Conservation (phyloP, 2,797 vertebrate genomes). For the Periparus ater region DNA sequence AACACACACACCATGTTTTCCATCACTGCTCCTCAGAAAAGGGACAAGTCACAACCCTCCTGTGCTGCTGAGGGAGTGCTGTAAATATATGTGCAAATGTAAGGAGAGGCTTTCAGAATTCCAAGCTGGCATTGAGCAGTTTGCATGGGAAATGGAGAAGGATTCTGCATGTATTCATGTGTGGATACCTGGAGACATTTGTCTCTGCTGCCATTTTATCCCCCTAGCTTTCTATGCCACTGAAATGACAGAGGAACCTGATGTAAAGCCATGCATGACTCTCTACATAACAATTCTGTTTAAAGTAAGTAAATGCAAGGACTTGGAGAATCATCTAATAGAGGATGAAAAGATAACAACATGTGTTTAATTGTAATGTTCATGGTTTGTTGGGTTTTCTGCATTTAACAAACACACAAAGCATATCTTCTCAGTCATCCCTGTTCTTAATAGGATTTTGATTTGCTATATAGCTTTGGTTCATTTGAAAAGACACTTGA, state of each 20-base stretch:
- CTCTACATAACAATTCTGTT: not conserved
- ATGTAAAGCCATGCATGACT: not conserved
- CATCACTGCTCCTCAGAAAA: not conserved
- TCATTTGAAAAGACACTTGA: not conserved
- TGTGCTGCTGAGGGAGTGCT: not conserved
- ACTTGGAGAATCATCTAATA: not conserved
- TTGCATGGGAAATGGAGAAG: not conserved
- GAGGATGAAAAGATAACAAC: not conserved
- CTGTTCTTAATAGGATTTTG: not conserved
- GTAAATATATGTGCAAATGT: not conserved
- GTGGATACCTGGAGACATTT: not conserved
- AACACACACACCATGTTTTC: not conserved
- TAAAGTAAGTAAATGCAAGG: not conserved
- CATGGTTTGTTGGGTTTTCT: accelerated
- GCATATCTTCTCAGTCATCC: not conserved
- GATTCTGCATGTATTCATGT: not conserved
- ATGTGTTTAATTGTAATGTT: not conserved
- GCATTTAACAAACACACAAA: not conserved
- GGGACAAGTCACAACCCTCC: not conserved
- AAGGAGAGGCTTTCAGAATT: not conserved
- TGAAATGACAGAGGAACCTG: not conserved
- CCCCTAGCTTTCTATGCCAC: not conserved
- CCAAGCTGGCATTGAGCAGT: not conserved
- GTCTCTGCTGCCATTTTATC: not conserved
- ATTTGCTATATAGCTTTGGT: not conserved